Conservation (phyloP, 2,797 vertebrate species). For the Phylloscopus collybita region DNA sequence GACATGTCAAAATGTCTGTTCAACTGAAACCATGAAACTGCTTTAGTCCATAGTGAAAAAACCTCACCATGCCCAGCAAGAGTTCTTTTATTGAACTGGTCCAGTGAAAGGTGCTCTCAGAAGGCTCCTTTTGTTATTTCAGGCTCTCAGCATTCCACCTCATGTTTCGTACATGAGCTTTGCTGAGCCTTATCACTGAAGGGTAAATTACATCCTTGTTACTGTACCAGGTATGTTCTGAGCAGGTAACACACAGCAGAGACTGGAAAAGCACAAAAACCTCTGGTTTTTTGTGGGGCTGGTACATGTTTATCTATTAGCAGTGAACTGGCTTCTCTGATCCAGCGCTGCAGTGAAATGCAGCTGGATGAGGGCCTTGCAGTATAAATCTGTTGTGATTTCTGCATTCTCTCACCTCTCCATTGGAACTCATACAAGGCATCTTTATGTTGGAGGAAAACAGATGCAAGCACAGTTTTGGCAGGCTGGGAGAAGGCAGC, state of each 20-base stretch:
- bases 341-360: background rate
- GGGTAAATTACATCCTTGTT: background rate
- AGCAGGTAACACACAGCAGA: background rate
- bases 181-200: background rate
- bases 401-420: background rate
- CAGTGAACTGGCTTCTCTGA: background rate
- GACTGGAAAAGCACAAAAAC: background rate
- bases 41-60: background rate
- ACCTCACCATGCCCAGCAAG: background rate
- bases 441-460: background rate
- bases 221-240: background rate
- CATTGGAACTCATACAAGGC: background rate
- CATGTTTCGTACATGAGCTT: background rate
- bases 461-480: background rate
- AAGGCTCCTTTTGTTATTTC: background rate
- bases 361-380: background rate
- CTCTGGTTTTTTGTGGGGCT: background rate
- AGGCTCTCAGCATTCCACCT: background rate
- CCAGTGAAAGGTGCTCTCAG: background rate
- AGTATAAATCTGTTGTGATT: background rate
- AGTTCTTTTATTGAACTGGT: background rate
- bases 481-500: background rate
- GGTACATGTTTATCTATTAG: background rate
- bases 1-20: background rate
- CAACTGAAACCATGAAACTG: background rate